Evolutionary conservation across 2,113 vertebrate genomes (phyloP).

Genomic region (Alethe diademata): DNA sequence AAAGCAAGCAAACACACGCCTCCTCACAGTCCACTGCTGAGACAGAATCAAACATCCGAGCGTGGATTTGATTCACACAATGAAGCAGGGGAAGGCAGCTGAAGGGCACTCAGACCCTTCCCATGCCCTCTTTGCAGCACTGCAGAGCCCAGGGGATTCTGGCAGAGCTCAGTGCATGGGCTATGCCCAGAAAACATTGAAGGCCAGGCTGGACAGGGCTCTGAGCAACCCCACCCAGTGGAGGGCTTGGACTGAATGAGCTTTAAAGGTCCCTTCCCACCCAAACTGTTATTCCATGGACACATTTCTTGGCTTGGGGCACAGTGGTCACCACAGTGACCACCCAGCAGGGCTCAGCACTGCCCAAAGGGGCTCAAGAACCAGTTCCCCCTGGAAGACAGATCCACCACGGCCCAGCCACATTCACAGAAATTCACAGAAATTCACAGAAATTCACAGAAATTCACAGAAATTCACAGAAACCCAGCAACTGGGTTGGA

Average conservation of each 20-base stretch:
- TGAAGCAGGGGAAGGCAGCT: background rate
- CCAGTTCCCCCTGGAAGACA: accelerated
- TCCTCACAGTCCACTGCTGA: background rate
- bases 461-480: no score
- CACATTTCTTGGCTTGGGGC: background rate
- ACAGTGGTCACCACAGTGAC: background rate
- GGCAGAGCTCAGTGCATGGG: background rate
- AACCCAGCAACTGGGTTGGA: no score
- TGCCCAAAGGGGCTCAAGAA: background rate
- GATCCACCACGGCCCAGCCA: accelerated
- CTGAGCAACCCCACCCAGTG: accelerated
- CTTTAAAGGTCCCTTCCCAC: background rate
- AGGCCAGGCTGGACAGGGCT: background rate
- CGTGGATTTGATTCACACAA: accelerated
- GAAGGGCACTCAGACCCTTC: background rate
- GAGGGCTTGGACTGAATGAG: accelerated
- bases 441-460: no score
- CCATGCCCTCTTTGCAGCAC: background rate
- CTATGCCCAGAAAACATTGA: accelerated
- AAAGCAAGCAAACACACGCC: background rate
- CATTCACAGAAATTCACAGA: no score
- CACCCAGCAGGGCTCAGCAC: background rate
- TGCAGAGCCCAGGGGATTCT: background rate
- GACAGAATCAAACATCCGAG: background rate
- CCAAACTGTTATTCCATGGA: accelerated